phyloP scores from a whole-genome alignment of 2,113 vertebrate genomes.

The Toxotes chatareus region DNA sequence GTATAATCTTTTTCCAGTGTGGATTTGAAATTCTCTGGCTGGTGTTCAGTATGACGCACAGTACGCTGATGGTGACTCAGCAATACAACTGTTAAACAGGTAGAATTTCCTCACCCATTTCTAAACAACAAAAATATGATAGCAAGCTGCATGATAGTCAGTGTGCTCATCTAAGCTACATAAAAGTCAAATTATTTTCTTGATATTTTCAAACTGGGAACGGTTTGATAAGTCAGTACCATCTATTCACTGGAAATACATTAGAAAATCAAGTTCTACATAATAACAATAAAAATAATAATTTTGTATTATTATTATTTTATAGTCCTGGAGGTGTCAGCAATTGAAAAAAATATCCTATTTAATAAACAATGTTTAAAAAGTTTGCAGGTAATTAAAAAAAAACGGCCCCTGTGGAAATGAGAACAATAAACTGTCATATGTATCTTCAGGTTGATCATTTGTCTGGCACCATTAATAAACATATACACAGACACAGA shows the following conservation, averaged over 20 bases:
- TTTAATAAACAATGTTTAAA: no score
- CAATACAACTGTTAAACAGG: neutral
- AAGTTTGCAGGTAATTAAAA: no score
- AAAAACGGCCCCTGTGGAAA: no score
- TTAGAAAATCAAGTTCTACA: neutral
- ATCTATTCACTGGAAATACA: neutral
- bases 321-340: neutral
- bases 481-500: no score
- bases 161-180: neutral
- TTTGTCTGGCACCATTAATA: no score
- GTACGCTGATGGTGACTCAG: neutral
- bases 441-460: no score
- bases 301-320: no score
- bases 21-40: constrained; percentile 17
- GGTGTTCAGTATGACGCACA: neutral
- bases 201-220: neutral
- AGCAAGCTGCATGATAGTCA: no score
- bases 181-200: neutral
- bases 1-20: constrained; percentile 28
- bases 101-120: neutral
- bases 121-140: neutral
- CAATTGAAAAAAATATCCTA: no score
- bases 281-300: neutral
- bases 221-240: neutral
- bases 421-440: no score